Evolutionary conservation across 2,113 vertebrate genomes (phyloP), one percentile per base, ranked within the genome.

Genomic region (Elgaria multicarinata): DNA sequence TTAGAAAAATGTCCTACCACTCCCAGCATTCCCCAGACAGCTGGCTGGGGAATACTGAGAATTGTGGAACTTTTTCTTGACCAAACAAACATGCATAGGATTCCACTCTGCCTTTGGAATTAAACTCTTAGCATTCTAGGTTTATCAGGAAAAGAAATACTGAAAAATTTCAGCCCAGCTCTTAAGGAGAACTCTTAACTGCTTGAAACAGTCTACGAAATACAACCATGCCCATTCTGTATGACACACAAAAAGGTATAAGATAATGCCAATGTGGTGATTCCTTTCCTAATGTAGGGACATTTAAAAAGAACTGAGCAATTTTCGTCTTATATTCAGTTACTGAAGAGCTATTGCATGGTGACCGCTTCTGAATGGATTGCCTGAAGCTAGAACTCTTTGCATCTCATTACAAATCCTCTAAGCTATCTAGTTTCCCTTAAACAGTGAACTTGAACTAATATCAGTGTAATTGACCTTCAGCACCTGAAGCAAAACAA

Each of bases 401-500:
- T 62, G 58, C 58, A 85, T 89, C 91, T 92, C 90, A 87, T 87
- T 92, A 36, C 76, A 83, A 72, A 22, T 93, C 18, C 16, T 62
- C 58, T 22, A 62, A 20, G 74, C 24, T 64, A 33, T 77, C 85
- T 58, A 87, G 36, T 22, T 31, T 69, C 44, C 92, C 4, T 46
- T 24, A 91, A 90, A 69, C 72, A 58, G n/a, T 0, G 0, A 36
- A 46, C 85, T 28, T 90, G 78, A 80, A 80, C 86, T 80, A 92
- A 93, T 91, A 78, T 83, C 7, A 74, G 58, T 44, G 1, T 91
- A 81, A 90, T 91, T 83, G 87, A 39, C 67, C n/a, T 92, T 89
- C 89, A 93, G 76, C 79, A 92, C 42, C 39, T 87, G 76, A 89
- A 94, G 71, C 39, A 26, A 87, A 92, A 26, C n/a, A 26, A 90